Conservation (phyloP, 2,888 invertebrate genomes). For the Nowickia ferox region DNA sequence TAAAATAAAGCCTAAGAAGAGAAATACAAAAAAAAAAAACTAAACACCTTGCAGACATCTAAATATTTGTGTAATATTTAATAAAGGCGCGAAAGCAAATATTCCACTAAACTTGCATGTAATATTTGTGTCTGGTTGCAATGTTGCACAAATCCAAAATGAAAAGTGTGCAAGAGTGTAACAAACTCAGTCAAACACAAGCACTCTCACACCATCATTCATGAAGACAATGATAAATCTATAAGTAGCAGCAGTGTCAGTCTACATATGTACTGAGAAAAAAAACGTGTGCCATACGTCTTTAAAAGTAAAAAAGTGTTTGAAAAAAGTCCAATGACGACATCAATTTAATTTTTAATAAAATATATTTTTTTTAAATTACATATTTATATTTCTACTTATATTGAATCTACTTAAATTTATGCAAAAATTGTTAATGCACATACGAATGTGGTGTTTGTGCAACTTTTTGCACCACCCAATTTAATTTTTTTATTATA, state of each 20-base stretch:
- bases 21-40: neutral
- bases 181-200: slow-evolving; percentile 55
- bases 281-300: slow-evolving; percentile 61
- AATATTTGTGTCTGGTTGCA: slow-evolving; percentile 56
- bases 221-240: slow-evolving; percentile 49
- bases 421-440: neutral
- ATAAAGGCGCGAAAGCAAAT: slow-evolving; percentile 70
- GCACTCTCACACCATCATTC: slow-evolving; percentile 34
- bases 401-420: neutral
- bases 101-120: slow-evolving; percentile 36
- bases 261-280: slow-evolving; percentile 6
- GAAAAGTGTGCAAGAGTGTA: slow-evolving; percentile 56
- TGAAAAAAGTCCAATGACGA: slow-evolving; percentile 59
- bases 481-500: too few species aligned
- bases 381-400: slow-evolving; percentile 29
- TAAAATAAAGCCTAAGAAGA: slow-evolving; percentile 41
- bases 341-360: slow-evolving; percentile 57
- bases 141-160: slow-evolving; percentile 52
- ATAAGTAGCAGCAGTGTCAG: slow-evolving; percentile 44
- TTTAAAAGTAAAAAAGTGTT: slow-evolving; percentile 8
- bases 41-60: slow-evolving; percentile 45
- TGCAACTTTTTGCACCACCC: too few species aligned
- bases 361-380: slow-evolving; percentile 36
- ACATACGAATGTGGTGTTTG: too few species aligned
- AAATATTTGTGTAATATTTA: slow-evolving; percentile 66